These are phyloP conservation scores for human (Homo sapiens) DNA, from an alignment of 2,113 vertebrate species.

Conservation along the genomic window DNA sequence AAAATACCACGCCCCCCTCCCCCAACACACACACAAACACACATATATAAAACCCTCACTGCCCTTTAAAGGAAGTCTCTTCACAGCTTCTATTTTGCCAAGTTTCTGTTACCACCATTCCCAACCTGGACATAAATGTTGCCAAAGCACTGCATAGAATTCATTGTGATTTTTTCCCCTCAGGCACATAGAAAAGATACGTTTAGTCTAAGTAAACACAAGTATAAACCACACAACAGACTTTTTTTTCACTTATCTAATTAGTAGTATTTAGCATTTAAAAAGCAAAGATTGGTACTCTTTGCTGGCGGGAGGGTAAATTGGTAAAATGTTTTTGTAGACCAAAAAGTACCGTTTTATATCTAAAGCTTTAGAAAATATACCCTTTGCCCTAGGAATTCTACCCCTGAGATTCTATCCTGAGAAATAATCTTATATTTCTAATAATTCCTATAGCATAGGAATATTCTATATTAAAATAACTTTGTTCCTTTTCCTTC, in stretches of 20 bases:
- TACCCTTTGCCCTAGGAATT: not conserved
- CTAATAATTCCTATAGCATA: not conserved
- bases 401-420: not conserved
- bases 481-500: conserved; percentile 21
- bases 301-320: not conserved
- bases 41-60: not conserved
- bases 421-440: not conserved
- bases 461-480: not conserved
- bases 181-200: not conserved
- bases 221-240: not conserved
- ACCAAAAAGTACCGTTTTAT: not conserved
- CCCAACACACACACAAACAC: not conserved
- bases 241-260: not conserved
- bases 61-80: conserved; percentile 24
- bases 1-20: not conserved
- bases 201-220: conserved; percentile 17
- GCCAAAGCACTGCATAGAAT: not conserved
- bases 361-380: conserved; percentile 10
- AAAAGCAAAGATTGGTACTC: not conserved
- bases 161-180: not conserved
- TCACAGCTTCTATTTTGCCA: not conserved
- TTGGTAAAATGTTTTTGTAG: conserved; percentile 38
- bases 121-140: not conserved
- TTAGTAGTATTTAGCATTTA: conserved; percentile 10
- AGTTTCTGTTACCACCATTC: not conserved